Percentiles rank a stretch among this genome's conserved stretches.
phyloP scores from a whole-genome alignment of 92 coral and sea anemone genomes.

The Parazoanthus swiftii region DNA sequence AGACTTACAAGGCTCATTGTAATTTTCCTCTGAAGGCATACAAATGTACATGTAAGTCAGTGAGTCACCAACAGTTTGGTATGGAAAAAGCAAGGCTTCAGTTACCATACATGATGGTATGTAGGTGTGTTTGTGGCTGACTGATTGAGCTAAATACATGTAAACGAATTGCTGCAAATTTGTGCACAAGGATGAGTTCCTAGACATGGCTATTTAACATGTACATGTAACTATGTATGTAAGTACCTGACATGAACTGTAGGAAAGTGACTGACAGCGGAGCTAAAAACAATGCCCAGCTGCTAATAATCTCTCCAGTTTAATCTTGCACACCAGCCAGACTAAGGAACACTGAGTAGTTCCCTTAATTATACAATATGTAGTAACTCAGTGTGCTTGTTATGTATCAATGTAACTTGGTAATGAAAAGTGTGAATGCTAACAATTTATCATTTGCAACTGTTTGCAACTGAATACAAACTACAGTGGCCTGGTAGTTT shows the following conservation, averaged over 20 bases:
- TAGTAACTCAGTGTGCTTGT: not conserved
- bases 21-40: too few relatives aligned
- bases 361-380: not conserved
- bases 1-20: not conserved
- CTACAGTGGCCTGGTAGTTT: too few relatives aligned
- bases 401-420: not conserved
- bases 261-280: slow-evolving; percentile 39
- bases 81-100: not conserved
- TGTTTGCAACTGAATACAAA: too few relatives aligned
- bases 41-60: too few relatives aligned
- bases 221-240: not conserved
- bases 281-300: slow-evolving; percentile 11
- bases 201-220: not conserved
- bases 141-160: not conserved
- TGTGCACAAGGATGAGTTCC: not conserved
- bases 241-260: not conserved
- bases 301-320: slow-evolving; percentile 38
- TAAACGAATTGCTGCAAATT: not conserved
- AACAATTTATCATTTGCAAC: not conserved
- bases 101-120: not conserved
- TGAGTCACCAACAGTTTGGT: not conserved
- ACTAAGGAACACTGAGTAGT: slow-evolving; percentile 7
- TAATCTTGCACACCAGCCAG: slow-evolving; percentile 14
- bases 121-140: not conserved
- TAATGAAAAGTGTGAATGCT: not conserved